Percentiles rank a stretch among this genome's conserved stretches.
Conservation (phyloP, 2,797 vertebrate genomes). For the Gobionotothen gibberifrons region DNA sequence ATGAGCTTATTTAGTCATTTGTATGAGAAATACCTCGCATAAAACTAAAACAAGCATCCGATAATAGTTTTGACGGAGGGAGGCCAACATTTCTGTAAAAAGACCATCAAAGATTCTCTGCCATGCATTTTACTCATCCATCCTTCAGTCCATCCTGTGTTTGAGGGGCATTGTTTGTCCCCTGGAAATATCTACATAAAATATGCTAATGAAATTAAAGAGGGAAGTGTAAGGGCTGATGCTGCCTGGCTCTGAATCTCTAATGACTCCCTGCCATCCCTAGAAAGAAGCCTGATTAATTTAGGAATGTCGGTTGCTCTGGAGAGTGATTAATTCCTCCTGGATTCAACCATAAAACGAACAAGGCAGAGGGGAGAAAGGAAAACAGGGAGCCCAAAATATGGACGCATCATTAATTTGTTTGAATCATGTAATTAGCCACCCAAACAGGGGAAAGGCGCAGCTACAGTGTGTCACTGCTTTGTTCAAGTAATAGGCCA, state of each 20-base stretch:
- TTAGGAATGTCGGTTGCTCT: conserved; percentile 73
- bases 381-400: conserved; percentile 70
- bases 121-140: conserved; percentile 35
- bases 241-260: conserved; percentile 69
- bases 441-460: conserved; percentile 63
- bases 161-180: conserved; percentile 69
- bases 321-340: conserved; percentile 81
- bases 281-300: conserved; percentile 80
- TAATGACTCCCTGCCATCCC: conserved; percentile 76
- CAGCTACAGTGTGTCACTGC: conserved; percentile 61
- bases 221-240: conserved; percentile 67
- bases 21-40: conserved; percentile 23
- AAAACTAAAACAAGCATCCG: conserved; percentile 11
- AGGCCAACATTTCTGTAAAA: conserved; percentile 5
- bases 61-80: conserved; percentile 15
- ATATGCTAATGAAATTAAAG: conserved; percentile 84
- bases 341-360: conserved; percentile 78
- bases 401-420: conserved; percentile 79
- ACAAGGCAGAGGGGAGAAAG: conserved; percentile 68
- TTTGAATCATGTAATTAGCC: conserved; percentile 81
- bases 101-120: conserved; percentile 44
- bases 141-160: conserved; percentile 43
- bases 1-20: conserved; percentile 28
- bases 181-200: conserved; percentile 76
- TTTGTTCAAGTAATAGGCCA: conserved; percentile 72